phyloP scores from a whole-genome alignment of 1,140 invertebrate genomes.

The Eciton burchellii region DNA sequence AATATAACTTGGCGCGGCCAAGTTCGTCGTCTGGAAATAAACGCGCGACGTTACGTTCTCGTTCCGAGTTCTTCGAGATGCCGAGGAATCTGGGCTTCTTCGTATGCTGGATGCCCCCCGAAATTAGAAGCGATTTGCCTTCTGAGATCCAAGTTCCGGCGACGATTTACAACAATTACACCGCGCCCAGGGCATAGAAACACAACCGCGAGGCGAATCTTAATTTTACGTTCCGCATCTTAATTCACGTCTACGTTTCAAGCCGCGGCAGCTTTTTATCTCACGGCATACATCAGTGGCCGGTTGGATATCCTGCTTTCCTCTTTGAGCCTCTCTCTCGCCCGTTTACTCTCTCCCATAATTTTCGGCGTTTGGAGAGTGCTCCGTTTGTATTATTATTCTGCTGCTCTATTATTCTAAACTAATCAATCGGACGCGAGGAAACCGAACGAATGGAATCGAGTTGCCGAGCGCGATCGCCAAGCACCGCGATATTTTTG shows the following conservation, averaged over 20 bases:
- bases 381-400: background rate
- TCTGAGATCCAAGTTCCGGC: conserved; percentile 17
- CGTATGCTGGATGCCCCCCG: too few species aligned
- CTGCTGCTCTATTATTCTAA: background rate
- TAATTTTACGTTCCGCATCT: conserved; percentile 40
- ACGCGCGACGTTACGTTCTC: conserved; percentile 1
- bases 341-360: too few species aligned
- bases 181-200: conserved; percentile 28
- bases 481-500: conserved; percentile 8
- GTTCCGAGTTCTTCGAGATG: background rate
- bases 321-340: too few species aligned
- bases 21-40: conserved; percentile 1
- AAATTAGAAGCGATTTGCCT: background rate
- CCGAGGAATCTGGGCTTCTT: background rate
- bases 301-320: conserved; percentile 25
- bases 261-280: conserved; percentile 35
- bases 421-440: conserved; percentile 7
- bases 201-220: conserved; percentile 19
- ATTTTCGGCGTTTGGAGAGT: too few species aligned
- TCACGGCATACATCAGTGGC: conserved; percentile 36
- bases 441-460: conserved; percentile 23
- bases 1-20: conserved; percentile 26
- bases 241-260: conserved; percentile 45
- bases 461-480: background rate
- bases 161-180: background rate